Evolutionary conservation across 2,888 invertebrate species (phyloP).

Genomic region (Polyommatus icarus): DNA sequence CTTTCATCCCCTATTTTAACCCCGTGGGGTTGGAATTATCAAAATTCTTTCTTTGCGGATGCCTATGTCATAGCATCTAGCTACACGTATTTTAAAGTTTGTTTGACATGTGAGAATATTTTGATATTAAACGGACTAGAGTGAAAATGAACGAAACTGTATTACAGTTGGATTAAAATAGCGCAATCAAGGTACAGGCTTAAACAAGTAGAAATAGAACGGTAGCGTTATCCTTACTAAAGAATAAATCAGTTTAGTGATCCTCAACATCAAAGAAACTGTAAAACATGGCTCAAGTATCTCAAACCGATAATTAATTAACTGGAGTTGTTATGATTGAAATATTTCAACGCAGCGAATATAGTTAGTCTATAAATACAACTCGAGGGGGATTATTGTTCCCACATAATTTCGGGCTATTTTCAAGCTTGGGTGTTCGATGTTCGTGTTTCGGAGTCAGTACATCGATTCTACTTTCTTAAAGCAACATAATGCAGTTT

Average conservation of each 20-base stretch:
- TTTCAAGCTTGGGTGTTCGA: slow-evolving; percentile 25
- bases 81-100: too few species aligned
- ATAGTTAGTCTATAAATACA: slow-evolving; percentile 42
- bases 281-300: slow-evolving; percentile 44
- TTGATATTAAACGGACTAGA: too few species aligned
- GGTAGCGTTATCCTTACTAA: background rate
- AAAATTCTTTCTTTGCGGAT: too few species aligned
- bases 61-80: too few species aligned
- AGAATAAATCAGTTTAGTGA: slow-evolving; percentile 18
- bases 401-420: slow-evolving; percentile 38
- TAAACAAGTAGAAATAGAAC: slow-evolving; percentile 5
- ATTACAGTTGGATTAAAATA: background rate
- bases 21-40: too few species aligned
- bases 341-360: slow-evolving; percentile 52
- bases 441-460: background rate
- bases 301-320: slow-evolving; percentile 56
- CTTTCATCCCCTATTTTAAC: too few species aligned
- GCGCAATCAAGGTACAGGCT: background rate
- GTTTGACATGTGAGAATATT: too few species aligned
- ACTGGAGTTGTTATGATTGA: slow-evolving; percentile 57
- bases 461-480: background rate
- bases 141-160: too few species aligned
- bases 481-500: background rate
- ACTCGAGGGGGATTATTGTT: slow-evolving; percentile 43
- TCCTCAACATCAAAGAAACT: slow-evolving; percentile 22